phyloP scores from a whole-genome alignment of 1,140 invertebrate genomes.

The Meloidogyne exigua region DNA sequence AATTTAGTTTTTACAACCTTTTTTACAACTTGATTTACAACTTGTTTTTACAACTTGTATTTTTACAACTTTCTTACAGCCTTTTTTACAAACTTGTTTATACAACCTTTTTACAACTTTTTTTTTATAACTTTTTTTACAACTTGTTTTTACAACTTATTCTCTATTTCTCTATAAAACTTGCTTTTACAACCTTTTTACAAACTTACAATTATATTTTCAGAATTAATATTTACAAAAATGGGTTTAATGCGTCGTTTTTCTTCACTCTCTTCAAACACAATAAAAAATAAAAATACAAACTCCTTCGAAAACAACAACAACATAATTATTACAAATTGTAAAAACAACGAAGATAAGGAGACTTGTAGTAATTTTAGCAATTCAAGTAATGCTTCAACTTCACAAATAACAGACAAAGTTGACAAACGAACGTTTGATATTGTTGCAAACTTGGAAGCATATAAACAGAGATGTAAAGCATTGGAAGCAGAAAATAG shows the following conservation, averaged over 20 bases:
- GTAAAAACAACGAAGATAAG: background rate
- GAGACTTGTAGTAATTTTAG: background rate
- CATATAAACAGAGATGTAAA: conserved; percentile 28
- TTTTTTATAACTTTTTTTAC: too few species aligned
- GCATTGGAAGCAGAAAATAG: conserved; percentile 32
- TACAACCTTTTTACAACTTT: too few species aligned
- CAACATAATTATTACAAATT: too few species aligned
- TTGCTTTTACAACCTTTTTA: too few species aligned
- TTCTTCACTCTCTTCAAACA: background rate
- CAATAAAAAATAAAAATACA: background rate
- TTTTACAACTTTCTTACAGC: too few species aligned
- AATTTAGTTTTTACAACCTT: too few species aligned
- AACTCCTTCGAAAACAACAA: background rate
- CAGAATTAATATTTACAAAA: background rate
- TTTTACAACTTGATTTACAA: too few species aligned
- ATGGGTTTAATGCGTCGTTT: background rate
- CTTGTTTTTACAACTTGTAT: too few species aligned
- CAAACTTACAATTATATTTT: background rate
- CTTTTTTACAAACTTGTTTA: too few species aligned
- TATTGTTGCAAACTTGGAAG: conserved; percentile 26
- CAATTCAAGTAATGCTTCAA: background rate
- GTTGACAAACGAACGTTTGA: conserved; percentile 14
- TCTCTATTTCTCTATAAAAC: too few species aligned
- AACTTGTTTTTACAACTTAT: too few species aligned
- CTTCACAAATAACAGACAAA: conserved; percentile 8